Evolutionary conservation across 2,113 vertebrate species (phyloP).

Genomic region (Salminus brasiliensis): DNA sequence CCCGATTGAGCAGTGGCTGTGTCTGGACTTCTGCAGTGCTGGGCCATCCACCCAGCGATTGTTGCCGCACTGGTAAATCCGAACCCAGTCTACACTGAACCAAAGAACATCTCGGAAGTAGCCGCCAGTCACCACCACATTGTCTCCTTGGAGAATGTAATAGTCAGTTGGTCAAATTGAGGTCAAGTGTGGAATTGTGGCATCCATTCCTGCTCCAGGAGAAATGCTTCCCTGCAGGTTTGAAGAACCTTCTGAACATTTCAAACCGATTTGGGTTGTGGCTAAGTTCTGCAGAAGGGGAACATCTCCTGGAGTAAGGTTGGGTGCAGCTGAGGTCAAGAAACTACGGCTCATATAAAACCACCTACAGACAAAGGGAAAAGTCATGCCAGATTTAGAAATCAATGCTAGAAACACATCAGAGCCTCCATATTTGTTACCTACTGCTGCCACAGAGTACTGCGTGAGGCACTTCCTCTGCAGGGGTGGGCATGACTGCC

Average conservation of each 20-base stretch:
- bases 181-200: background rate
- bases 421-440: constrained; percentile 75
- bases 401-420: background rate
- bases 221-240: background rate
- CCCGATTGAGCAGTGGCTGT: constrained; percentile 83
- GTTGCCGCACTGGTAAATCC: constrained; percentile 77
- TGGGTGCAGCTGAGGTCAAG: background rate
- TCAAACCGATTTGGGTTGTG: background rate
- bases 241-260: background rate
- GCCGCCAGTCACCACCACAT: constrained; percentile 84
- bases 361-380: background rate
- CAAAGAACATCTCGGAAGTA: constrained; percentile 85
- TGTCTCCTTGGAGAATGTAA: constrained; percentile 65
- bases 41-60: constrained; percentile 84
- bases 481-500: constrained; percentile 82
- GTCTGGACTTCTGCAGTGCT: constrained; percentile 79
- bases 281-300: background rate
- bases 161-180: background rate
- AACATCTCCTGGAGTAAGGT: constrained; percentile 1
- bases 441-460: constrained; percentile 86
- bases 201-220: constrained; percentile 1
- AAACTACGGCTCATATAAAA: background rate
- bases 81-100: constrained; percentile 88
- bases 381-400: background rate
- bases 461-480: constrained; percentile 86